These are phyloP conservation scores for Enteromius viviparus DNA, from an alignment of 2,797 vertebrate genomes.

Conservation along the genomic window DNA sequence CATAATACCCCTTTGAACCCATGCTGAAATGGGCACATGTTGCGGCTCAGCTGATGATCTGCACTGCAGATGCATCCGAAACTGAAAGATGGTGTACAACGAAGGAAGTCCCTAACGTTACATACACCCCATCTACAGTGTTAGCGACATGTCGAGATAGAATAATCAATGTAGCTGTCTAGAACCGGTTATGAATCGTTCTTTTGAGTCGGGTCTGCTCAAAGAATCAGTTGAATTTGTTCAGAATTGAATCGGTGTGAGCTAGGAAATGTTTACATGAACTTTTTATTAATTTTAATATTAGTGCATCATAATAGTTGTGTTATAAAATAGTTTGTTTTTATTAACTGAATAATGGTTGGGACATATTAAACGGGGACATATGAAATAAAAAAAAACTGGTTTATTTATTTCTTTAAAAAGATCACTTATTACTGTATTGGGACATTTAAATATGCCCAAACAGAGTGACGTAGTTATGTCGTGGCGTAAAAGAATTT, in stretches of 20 bases:
- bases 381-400: neutral
- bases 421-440: neutral
- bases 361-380: neutral
- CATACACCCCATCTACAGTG: conserved; percentile 11
- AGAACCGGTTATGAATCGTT: neutral
- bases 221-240: neutral
- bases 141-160: neutral
- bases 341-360: neutral
- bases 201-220: neutral
- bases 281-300: neutral
- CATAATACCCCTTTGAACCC: conserved; percentile 33
- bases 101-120: conserved; percentile 58
- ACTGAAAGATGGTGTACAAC: conserved; percentile 63
- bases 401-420: neutral
- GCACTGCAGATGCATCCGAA: conserved; percentile 77
- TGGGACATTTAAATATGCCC: neutral
- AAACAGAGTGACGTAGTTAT: neutral
- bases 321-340: neutral
- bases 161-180: conserved; percentile 1
- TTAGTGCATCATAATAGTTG: too few species aligned
- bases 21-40: conserved; percentile 56
- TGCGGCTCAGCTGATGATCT: conserved; percentile 60
- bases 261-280: neutral
- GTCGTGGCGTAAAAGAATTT: neutral
- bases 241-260: neutral